These are phyloP conservation scores for Phalacrocorax aristotelis DNA, from an alignment of 2,113 vertebrate genomes.

Conservation along the genomic window DNA sequence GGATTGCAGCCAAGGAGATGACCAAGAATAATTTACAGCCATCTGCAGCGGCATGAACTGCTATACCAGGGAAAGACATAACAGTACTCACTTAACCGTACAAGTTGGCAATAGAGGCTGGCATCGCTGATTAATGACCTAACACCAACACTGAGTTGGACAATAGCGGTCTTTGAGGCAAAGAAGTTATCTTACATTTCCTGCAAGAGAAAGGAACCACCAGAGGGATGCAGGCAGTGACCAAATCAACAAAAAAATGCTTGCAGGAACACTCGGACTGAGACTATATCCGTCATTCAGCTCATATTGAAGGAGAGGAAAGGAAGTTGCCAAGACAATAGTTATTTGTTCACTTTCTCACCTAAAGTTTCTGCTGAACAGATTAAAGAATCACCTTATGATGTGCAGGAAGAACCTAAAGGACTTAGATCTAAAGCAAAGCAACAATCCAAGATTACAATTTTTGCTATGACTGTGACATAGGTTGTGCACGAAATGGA, in stretches of 20 bases:
- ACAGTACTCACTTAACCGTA: background rate
- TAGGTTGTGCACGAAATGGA: fast-evolving
- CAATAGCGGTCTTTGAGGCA: background rate
- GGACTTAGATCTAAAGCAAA: background rate
- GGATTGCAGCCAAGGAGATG: background rate
- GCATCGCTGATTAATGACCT: background rate
- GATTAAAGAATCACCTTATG: background rate
- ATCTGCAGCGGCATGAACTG: background rate
- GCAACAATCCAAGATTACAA: background rate
- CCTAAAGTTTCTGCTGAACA: background rate
- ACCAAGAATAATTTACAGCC: background rate
- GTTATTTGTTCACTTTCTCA: background rate
- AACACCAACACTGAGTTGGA: background rate
- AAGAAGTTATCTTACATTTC: background rate
- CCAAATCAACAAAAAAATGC: background rate
- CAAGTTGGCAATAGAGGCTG: background rate
- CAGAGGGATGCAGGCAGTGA: background rate
- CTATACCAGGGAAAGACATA: background rate
- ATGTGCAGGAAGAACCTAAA: background rate
- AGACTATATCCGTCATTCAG: background rate
- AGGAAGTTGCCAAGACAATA: background rate
- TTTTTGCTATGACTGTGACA: background rate
- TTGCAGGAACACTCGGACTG: background rate
- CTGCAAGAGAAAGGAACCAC: background rate
- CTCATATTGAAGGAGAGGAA: background rate